Evolutionary conservation across 2,797 vertebrate genomes (phyloP).

Genomic region (Eulemur rubriventer): DNA sequence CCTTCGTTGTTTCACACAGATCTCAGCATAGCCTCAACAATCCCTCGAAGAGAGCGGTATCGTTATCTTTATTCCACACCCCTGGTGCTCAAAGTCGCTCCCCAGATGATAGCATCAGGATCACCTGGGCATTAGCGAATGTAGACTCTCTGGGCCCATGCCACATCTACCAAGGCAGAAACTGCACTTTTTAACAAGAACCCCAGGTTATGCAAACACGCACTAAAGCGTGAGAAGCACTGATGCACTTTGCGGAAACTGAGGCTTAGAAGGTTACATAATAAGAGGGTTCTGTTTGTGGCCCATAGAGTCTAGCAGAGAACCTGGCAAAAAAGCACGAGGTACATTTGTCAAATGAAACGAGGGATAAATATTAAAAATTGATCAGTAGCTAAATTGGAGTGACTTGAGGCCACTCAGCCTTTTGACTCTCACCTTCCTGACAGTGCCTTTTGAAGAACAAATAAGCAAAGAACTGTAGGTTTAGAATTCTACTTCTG

Average conservation of each 20-base stretch:
- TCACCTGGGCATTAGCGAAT: no score
- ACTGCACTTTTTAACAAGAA: background rate
- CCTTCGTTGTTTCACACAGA: background rate
- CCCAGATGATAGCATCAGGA: background rate
- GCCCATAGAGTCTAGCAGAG: background rate
- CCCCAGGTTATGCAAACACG: fast-evolving
- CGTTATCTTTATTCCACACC: background rate
- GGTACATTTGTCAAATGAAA: background rate
- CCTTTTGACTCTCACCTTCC: background rate
- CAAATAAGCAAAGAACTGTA: background rate
- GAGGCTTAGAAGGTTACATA: background rate
- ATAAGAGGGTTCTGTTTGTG: background rate
- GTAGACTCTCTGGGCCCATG: fast-evolving
- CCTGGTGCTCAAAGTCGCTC: no score
- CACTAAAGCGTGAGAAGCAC: background rate
- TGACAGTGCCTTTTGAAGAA: background rate
- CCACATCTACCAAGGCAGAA: background rate
- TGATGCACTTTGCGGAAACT: background rate
- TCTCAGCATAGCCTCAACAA: background rate
- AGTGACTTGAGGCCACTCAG: background rate
- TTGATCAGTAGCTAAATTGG: background rate
- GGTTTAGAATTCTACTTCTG: background rate
- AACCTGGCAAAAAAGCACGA: background rate
- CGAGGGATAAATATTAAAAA: background rate
- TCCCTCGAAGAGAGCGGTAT: fast-evolving